phyloP scores from a whole-genome alignment of 2,797 vertebrate genomes.

The Trachurus trachurus region DNA sequence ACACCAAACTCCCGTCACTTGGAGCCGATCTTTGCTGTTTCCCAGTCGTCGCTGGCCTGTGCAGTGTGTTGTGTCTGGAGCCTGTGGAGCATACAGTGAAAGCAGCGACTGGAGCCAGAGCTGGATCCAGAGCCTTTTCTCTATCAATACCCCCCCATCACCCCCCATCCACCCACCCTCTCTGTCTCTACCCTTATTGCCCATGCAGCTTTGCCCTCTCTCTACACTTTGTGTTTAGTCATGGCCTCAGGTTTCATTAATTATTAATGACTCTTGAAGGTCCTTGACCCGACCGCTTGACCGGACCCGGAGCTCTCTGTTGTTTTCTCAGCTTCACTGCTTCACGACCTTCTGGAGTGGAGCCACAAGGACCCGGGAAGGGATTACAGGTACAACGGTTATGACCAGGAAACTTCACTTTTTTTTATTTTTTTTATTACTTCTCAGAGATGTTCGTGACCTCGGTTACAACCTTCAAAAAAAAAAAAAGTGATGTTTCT shows the following conservation, averaged over 20 bases:
- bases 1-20: not conserved
- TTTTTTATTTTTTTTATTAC: not conserved
- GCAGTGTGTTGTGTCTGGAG: slow-evolving; percentile 76
- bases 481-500: not conserved
- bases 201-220: slow-evolving; percentile 18
- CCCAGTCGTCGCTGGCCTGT: slow-evolving; percentile 50
- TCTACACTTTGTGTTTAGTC: slow-evolving; percentile 73
- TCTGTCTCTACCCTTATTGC: not conserved
- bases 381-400: slow-evolving; percentile 27
- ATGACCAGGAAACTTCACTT: not conserved
- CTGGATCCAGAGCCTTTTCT: slow-evolving; percentile 43
- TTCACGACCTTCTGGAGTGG: slow-evolving; percentile 58
- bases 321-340: slow-evolving; percentile 77
- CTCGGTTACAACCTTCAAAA: slow-evolving; percentile 9
- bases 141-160: slow-evolving; percentile 27
- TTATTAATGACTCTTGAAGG: slow-evolving; percentile 84
- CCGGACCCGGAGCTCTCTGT: slow-evolving; percentile 56
- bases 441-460: not conserved
- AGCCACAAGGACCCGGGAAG: not conserved
- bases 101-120: slow-evolving; percentile 48
- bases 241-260: slow-evolving; percentile 85
- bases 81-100: slow-evolving; percentile 69
- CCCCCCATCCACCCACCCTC: not conserved
- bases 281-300: slow-evolving; percentile 81
- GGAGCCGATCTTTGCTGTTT: slow-evolving; percentile 24